Conservation (phyloP, 2,888 invertebrate genomes). For the Leucoma salicis region DNA sequence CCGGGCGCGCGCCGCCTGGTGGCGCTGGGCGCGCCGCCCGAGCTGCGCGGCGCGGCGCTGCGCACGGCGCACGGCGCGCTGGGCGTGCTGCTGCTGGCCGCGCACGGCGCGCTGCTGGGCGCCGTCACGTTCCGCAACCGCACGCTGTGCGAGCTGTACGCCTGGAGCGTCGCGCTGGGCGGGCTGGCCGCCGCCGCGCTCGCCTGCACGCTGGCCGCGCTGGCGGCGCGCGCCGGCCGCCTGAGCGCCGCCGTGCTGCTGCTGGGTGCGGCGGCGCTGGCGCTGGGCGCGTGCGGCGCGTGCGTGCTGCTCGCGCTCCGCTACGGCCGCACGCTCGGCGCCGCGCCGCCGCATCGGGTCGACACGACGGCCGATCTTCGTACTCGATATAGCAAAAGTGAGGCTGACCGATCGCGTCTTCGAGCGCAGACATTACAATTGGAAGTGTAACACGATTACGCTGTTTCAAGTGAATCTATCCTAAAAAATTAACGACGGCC, state of each 20-base stretch:
- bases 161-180: conserved; percentile 29
- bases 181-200: too few relatives aligned
- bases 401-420: too few relatives aligned
- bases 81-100: conserved; percentile 40
- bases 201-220: too few relatives aligned
- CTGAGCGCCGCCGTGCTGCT: conserved; percentile 13
- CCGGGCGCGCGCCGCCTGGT: conserved; percentile 36
- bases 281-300: conserved; percentile 8
- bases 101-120: conserved; percentile 36
- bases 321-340: background rate
- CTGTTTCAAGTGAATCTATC: too few relatives aligned
- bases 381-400: too few relatives aligned
- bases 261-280: conserved; percentile 16
- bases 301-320: background rate
- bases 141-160: conserved; percentile 45
- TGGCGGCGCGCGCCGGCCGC: background rate
- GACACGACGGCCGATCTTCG: too few relatives aligned
- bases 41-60: too few relatives aligned
- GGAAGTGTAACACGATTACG: too few relatives aligned
- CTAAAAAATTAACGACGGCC: too few relatives aligned
- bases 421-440: too few relatives aligned
- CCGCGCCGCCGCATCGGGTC: conserved; percentile 1
- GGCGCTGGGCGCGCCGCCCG: conserved; percentile 26
- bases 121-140: conserved; percentile 32
- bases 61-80: conserved; percentile 37